Evolutionary conservation across 2,797 vertebrate genomes (phyloP), one percentile per base, ranked within the genome.

Genomic region (Sphenopsis melanotis): DNA sequence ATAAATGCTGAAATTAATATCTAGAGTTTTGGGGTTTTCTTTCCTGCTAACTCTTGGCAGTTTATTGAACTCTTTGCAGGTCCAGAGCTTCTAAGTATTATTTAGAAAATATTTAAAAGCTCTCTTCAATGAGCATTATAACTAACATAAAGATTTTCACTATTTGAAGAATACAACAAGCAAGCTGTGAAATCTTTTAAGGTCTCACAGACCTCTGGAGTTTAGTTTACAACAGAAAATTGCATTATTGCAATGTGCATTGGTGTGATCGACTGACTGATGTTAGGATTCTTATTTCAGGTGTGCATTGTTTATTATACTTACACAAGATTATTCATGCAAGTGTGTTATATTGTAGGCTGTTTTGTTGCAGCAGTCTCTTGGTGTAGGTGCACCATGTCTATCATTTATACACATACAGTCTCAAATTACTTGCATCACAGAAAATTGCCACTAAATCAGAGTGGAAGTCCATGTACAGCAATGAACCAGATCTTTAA

Each of bases 21-120:
- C 29, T 53, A 57, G 41, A 47, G 5, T 63, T 69, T 29, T 32
- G 12, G 3, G 3, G 0, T 0, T 29, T 42, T 71, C 30, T 10
- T 83, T 80, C 23, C 5, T 0, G 1, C 7, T 79, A 59, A 42
- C 19, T 75, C 24, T 37, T 59, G 56, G 11, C 16, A 12, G 24
- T 37, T 78, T 34, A 59, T 29, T 46, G 37, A 88, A 44, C 17
- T 50, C 41, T 36, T 75, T 27, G 34, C 9, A 83, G 17, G 47
- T 30, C 20, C 16, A 55, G 41, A 64, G 87, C 6, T 19, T 49
- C 1, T 46, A 76, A 49, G 5, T 46, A 34, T 49, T 86, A 57
- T n/a, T 60, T 87, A 37, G 16, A 30, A 17, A 80, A 52, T 21
- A 70, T 3, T 70, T 41, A 60, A 46, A 87, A 89, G 6, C 11